Conservation (phyloP, 2,888 invertebrate species). For the Parthenolecanium corni region DNA sequence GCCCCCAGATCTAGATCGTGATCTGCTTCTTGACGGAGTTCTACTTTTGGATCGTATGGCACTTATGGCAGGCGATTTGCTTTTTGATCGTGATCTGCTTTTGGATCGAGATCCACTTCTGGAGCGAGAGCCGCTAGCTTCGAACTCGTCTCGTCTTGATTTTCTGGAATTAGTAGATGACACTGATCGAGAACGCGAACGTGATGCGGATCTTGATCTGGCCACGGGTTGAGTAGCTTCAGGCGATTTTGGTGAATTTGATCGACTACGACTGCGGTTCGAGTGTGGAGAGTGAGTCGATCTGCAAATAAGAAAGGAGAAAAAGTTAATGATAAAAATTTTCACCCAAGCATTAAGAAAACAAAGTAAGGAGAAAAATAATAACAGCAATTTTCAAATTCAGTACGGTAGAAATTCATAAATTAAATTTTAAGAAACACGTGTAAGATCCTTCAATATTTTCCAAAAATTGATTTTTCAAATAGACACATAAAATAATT, state of each 20-base stretch:
- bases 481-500: too few relatives aligned
- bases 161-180: constrained; percentile 31
- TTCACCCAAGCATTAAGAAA: too few relatives aligned
- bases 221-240: background rate
- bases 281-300: too few relatives aligned
- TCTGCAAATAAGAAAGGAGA: too few relatives aligned
- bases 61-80: constrained; percentile 32
- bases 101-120: constrained; percentile 22
- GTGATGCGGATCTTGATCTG: background rate
- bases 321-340: too few relatives aligned
- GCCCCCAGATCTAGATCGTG: background rate
- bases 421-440: too few relatives aligned
- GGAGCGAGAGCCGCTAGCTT: constrained; percentile 21
- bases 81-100: background rate
- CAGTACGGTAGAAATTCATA: too few relatives aligned
- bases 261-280: too few relatives aligned
- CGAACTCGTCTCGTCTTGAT: constrained; percentile 31
- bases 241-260: background rate
- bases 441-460: too few relatives aligned
- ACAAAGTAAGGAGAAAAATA: too few relatives aligned
- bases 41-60: constrained; percentile 2
- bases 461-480: too few relatives aligned
- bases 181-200: constrained; percentile 32
- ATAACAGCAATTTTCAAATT: too few relatives aligned
- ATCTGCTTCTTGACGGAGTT: constrained; percentile 30